These are phyloP conservation scores for Heliconius charithonia DNA, from an alignment of 2,888 invertebrate species.

Conservation along the genomic window DNA sequence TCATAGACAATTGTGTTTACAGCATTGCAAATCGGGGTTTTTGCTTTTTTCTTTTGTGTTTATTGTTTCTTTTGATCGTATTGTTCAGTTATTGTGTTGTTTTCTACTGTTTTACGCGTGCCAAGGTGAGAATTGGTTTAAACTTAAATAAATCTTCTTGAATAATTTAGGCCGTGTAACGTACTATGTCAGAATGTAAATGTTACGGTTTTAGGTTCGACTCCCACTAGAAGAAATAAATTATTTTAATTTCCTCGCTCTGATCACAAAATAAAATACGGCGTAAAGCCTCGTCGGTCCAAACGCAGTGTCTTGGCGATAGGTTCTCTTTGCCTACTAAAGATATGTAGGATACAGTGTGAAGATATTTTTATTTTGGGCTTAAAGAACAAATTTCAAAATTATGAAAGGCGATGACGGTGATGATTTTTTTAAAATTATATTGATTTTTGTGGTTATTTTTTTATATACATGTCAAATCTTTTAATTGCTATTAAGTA, in stretches of 20 bases:
- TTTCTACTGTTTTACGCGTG: constrained; percentile 49
- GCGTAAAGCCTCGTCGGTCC: neutral
- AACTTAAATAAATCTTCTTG: constrained; percentile 7
- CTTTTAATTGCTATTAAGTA: neutral
- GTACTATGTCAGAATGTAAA: neutral
- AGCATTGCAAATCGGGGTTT: constrained; percentile 58
- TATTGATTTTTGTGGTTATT: neutral
- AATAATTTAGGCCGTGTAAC: neutral
- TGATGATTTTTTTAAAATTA: neutral
- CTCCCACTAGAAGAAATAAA: neutral
- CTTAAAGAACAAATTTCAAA: neutral
- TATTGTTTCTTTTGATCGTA: constrained; percentile 35
- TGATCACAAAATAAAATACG: neutral
- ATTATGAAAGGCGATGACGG: neutral
- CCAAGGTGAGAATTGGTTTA: constrained; percentile 22
- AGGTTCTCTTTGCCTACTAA: neutral
- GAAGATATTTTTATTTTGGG: neutral
- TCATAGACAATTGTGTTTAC: constrained; percentile 54
- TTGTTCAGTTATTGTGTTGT: constrained; percentile 31
- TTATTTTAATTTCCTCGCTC: neutral
- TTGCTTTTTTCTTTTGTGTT: constrained; percentile 34
- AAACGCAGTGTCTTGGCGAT: neutral
- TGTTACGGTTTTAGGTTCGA: neutral
- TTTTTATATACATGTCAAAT: neutral
- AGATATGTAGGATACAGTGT: no score